A percentile compares a stretch with the other conserved stretches of the same genome.
These are phyloP conservation scores for Pelecanus crispus DNA, from an alignment of 2,113 vertebrate genomes.

Conservation along the genomic window DNA sequence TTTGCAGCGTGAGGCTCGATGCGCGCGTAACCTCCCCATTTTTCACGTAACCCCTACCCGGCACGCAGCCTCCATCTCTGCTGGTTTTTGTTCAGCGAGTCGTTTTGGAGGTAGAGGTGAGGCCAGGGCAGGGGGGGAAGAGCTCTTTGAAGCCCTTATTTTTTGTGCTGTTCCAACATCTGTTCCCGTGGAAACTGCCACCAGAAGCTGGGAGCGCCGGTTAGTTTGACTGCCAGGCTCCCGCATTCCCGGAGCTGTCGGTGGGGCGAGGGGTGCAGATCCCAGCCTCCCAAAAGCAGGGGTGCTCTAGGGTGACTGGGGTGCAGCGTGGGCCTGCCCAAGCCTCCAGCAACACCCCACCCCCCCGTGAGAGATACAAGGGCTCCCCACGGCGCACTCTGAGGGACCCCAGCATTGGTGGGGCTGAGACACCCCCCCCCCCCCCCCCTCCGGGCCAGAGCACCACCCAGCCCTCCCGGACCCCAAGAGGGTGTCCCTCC, in stretches of 20 bases:
- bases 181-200: neutral
- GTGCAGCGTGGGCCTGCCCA: rapidly evolving
- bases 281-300: rapidly evolving
- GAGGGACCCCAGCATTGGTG: neutral
- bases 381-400: neutral
- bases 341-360: neutral
- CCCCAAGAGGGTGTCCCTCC: neutral
- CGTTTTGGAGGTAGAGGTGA: neutral
- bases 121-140: neutral
- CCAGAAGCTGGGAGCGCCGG: neutral
- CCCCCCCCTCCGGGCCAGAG: neutral
- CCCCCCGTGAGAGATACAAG: rapidly evolving
- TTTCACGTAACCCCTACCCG: rapidly evolving
- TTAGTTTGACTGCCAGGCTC: neutral
- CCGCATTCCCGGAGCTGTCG: rapidly evolving
- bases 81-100: neutral
- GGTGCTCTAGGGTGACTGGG: neutral
- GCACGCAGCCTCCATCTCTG: neutral
- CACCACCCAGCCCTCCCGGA: neutral
- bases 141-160: neutral
- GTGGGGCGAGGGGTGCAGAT: neutral
- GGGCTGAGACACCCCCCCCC: too few species aligned
- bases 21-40: rapidly evolving
- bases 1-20: neutral
- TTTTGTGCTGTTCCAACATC: neutral